Base-by-base conservation (phyloP, 1,140 invertebrate species). In the Manduca sexta region DNA sequence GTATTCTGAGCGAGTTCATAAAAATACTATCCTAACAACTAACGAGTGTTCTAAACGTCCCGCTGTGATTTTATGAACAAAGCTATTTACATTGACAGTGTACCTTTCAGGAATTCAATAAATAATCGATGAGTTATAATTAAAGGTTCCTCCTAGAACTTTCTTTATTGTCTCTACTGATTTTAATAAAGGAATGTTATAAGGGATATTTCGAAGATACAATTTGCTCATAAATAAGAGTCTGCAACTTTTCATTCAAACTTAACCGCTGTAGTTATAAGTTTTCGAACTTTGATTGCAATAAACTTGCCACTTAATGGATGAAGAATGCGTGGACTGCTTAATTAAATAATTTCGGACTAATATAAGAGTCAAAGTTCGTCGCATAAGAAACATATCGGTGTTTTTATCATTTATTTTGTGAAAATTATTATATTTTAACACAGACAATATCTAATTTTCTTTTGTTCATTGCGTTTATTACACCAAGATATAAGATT, bases 1-100 rank as follows among this genome's bases (percentile, higher is more conserved):
- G 69, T 63, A 82, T 80, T 80, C 75, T 66, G 57, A 58, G 59
- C 46, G 67, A 74, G 74, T 82, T 78, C 71, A 80, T 83, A 81
- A 76, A 69, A 79, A 77, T 74, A 73, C 57, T 69, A 57, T 65
- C 69, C 64, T 79, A 80, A 80, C 75, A 70, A 80, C 67, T 79
- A 80, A 80, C 75, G 72, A 84, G 66, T 57, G 57, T 58, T 60
- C 62, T 31, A 45, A 56, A 59, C 61, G 38, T 60, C 80, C 80
- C 74, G 78, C 75, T 74, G 78, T 34, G 66, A 64, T 55, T 67
- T 58, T 71, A 69, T 57, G 58, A 77, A 82, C 69, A 74, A 74
- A 78, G 72, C 79, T 78, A 73, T 72, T n/a, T n/a, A n/a, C n/a
- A 81, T 76, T 57, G 65, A 62, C 61, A 56, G 50, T 66, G 61